Base-by-base conservation (phyloP, 2,888 invertebrate species). In the Nomada goodeniana region DNA sequence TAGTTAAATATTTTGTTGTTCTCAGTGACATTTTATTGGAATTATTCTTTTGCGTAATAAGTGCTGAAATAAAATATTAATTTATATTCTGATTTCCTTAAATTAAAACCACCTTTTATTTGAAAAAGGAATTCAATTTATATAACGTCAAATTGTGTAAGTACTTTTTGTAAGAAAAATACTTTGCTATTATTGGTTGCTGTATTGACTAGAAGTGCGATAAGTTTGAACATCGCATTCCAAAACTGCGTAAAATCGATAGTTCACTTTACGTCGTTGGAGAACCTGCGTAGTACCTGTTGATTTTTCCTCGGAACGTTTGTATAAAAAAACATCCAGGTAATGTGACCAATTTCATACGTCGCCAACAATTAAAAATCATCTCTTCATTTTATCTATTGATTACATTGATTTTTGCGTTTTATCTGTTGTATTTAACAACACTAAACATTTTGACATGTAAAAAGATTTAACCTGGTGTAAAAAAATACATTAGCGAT, bases 201-300 rank as follows among this genome's bases (percentile, higher is more conserved):
- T 81, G 23, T 47, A 26, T 65, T 82, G 81, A 81, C 64, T 53
- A 59, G 20, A 74, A 81, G 18, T 20, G 72, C 69, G 70, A 76
- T 29, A 36, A 47, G 26, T 69, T 83, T 69, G 47, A 86, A 80
- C 44, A 71, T 65, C n/a, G n/a, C 9, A 20, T 53, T 60, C 15
- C 64, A 42, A 44, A 52, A 52, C 26, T 57, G 36, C 15, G 57
- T 10, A 71, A 80, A 82, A 82, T 82, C 82, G 52, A 82, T 82
- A 71, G 57, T 67, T 57, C 5, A 53, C 20, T 70, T 55, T 67
- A 55, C 75, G 53, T 55, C 65, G 67, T 76, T 26, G 65, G 53
- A 47, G 53, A 55, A 55, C 23, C 53, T 70, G 61, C 26, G 36
- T 50, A 36, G 47, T 64, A 86, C 76, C 80, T 86, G 74, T 85